phyloP scores from a whole-genome alignment of 1,140 invertebrate species.

The Calliopsis andreniformis region DNA sequence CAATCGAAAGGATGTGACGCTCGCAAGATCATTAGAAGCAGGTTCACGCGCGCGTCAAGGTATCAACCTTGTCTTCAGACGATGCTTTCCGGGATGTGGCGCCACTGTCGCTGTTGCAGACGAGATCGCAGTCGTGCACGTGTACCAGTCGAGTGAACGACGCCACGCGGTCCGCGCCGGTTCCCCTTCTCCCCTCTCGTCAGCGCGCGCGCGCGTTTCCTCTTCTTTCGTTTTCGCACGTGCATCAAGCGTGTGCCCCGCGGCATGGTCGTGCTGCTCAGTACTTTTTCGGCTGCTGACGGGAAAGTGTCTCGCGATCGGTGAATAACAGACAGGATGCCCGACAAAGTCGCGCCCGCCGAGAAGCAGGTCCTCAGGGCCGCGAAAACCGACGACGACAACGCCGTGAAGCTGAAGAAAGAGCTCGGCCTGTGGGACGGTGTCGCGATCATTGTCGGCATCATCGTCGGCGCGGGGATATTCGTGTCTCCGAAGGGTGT shows the following conservation, averaged over 20 bases:
- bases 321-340: slow-evolving; percentile 25
- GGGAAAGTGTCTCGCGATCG: not conserved
- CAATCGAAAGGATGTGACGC: not conserved
- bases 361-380: slow-evolving; percentile 42
- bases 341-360: slow-evolving; percentile 60
- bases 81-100: slow-evolving; percentile 9
- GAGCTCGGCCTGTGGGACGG: slow-evolving; percentile 92
- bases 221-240: slow-evolving; percentile 34
- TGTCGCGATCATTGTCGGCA: slow-evolving; percentile 92
- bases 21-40: no score
- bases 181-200: slow-evolving; percentile 1
- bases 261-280: slow-evolving; percentile 24
- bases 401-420: slow-evolving; percentile 88
- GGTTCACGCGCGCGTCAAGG: no score
- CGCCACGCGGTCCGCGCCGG: slow-evolving; percentile 36
- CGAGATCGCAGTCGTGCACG: slow-evolving; percentile 21
- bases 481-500: slow-evolving; percentile 98
- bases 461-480: slow-evolving; percentile 95
- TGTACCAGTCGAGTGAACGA: slow-evolving; percentile 30
- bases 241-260: slow-evolving; percentile 9
- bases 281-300: slow-evolving; percentile 9
- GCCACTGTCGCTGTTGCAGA: slow-evolving; percentile 17
- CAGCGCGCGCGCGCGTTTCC: no score
- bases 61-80: not conserved
- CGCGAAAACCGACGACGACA: slow-evolving; percentile 43